phyloP scores from a whole-genome alignment of 2,113 vertebrate genomes.

The Cyprinus carpio region DNA sequence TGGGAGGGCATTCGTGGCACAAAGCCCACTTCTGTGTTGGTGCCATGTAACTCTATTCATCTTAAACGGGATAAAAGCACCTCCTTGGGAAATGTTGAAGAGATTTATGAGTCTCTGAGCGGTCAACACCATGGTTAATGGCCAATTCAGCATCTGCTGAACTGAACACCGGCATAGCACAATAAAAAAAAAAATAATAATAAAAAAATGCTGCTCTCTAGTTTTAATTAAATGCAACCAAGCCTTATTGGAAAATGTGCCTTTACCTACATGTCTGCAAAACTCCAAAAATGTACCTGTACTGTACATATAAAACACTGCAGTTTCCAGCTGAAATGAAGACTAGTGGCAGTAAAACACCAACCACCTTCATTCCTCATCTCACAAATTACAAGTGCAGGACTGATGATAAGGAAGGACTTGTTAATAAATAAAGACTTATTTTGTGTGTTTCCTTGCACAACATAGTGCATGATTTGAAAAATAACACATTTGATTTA shows the following conservation, averaged over 20 bases:
- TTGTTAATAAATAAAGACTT: neutral
- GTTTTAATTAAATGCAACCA: constrained; percentile 13
- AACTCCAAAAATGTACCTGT: neutral
- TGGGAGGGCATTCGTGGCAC: neutral
- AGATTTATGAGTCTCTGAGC: constrained; percentile 18
- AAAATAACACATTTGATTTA: neutral
- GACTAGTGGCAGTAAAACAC: neutral
- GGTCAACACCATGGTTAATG: neutral
- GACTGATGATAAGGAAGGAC: too few species aligned
- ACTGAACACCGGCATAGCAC: neutral
- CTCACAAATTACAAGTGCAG: neutral
- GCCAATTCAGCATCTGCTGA: neutral
- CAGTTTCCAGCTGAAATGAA: neutral
- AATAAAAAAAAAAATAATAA: neutral
- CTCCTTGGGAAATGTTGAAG: neutral
- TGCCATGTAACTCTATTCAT: neutral
- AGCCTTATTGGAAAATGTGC: neutral
- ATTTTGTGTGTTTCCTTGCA: too few species aligned
- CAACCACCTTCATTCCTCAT: neutral
- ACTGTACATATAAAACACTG: neutral
- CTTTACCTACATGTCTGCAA: neutral
- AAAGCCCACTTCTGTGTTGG: neutral
- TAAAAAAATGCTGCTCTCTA: neutral
- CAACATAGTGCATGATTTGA: neutral
- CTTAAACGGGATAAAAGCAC: neutral